These are phyloP conservation scores for Patella pellucida DNA, from an alignment of 2,888 invertebrate genomes.

Conservation along the genomic window DNA sequence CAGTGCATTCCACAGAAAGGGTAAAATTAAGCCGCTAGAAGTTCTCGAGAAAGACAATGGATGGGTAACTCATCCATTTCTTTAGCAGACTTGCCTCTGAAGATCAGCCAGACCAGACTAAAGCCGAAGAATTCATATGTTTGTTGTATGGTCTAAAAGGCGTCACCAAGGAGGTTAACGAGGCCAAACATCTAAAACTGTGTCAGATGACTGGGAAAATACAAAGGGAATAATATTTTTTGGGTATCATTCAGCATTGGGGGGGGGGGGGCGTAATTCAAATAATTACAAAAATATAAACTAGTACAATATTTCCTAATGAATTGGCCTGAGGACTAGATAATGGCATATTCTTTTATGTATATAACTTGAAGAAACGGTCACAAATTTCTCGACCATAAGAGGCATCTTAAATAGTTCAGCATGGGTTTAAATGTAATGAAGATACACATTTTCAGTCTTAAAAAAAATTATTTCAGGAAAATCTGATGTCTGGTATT, in stretches of 20 bases:
- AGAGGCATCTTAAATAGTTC: too few species aligned
- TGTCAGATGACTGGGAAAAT: slow-evolving; percentile 17
- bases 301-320: background rate
- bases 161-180: slow-evolving; percentile 8
- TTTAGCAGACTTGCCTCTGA: slow-evolving; percentile 6
- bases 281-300: background rate
- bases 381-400: too few species aligned
- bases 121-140: slow-evolving; percentile 21
- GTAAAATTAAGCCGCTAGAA: slow-evolving; percentile 15
- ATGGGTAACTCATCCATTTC: slow-evolving; percentile 8
- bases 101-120: slow-evolving; percentile 18
- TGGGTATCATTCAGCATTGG: background rate
- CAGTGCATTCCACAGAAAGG: slow-evolving; percentile 21
- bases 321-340: too few species aligned
- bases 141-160: slow-evolving; percentile 18
- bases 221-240: background rate
- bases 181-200: slow-evolving; percentile 15
- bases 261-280: background rate
- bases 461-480: background rate
- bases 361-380: too few species aligned
- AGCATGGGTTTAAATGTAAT: too few species aligned
- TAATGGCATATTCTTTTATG: too few species aligned
- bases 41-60: slow-evolving; percentile 12
- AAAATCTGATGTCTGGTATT: background rate
- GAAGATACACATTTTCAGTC: too few species aligned